Evolutionary conservation across 2,888 invertebrate species (phyloP), one percentile per base, ranked within the genome.

Genomic region (Diplazon laetatorius): DNA sequence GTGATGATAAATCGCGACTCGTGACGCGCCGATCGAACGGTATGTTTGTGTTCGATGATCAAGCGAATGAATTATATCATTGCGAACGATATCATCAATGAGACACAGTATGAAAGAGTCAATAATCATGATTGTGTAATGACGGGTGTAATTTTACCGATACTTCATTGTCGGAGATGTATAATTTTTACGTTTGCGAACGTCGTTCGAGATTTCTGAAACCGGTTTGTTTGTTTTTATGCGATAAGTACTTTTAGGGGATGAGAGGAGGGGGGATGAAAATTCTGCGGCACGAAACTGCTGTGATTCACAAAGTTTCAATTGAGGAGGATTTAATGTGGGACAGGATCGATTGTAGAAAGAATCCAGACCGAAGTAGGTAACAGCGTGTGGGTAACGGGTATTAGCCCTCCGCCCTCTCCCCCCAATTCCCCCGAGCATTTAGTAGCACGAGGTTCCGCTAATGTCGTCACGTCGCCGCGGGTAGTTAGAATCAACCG

Each of bases 401-500:
- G 65, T 69, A 70, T 74, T 60, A 57, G 81, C 81, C 80, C 70
- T 57, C 66, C 71, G 74, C 78, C 77, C 68, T 79, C 75, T 63
- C n/a, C 14, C 20, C n/a, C n/a, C n/a, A n/a, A n/a, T n/a, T n/a
- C 52, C 52, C 22, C 52, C 66, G 80, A 80, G 85, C 84, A 85
- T 88, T 87, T 86, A 80, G 80, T 83, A 83, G 80, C 84, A 85
- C 84, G 85, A 86, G 84, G 84, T 85, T 85, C 80, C 85, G 83
- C 82, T 87, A 89, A 89, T 88, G 87, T 89, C 85, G 84, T 86
- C 89, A 85, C 88, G 87, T 88, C 85, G 52, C 52, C 52, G 59
- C 46, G 85, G 86, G 87, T 84, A 88, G 87, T 87, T 87, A 86
- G 76, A 85, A 86, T 86, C 87, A 87, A 87, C 89, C 87, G 87